Base-by-base conservation (phyloP, 2,797 vertebrate species). In the Characodon lateralis region DNA sequence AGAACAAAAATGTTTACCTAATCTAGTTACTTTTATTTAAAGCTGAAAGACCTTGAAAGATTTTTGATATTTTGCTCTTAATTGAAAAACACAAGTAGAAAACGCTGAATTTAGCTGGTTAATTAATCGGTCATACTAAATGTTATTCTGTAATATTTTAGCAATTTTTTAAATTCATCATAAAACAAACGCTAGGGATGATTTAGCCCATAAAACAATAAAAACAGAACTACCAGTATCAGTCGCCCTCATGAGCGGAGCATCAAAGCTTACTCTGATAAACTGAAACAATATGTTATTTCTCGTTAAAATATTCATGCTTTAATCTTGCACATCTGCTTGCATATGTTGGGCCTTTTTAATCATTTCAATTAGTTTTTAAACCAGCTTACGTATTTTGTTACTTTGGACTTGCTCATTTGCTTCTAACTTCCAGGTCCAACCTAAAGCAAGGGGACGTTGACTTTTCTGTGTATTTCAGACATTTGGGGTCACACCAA, bases 401-500 rank as follows among this genome's bases (percentile, higher is more conserved):
- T 51, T n/a, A 0, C 13, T 48, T 6, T 51, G n/a, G 16, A 18
- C 3, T 50, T 31, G 16, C 16, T 28, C 48, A 50, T 31, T 71
- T 20, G 18, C 8, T 51, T 71, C 51, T 51, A 51, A 2, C n/a
- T 71, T 51, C 26, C 22, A 66, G 63, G 31, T 18, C 31, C 28
- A 35, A 3, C 10, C 10, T 13, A 43, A 24, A 68, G 10, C 39
- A 3, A 68, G 26, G 6, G 39, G 43, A 81, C 13, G 48, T 28
- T 12, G 20, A 56, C 3, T 58, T 75, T 73, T 76, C 51, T 72
- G 2, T 83, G 55, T 56, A 72, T 74, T 70, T 81, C 16, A 81
- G 59, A 76, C 71, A 79, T 69, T 48, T 66, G 10, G 10, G 22
- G 65, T 79, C 56, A 75, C 13, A 76, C 24, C 14, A 77, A 46